Evolutionary conservation across 2,888 invertebrate species (phyloP), one percentile per base, ranked within the genome.

Genomic region (Scaptomyza polygonia): DNA sequence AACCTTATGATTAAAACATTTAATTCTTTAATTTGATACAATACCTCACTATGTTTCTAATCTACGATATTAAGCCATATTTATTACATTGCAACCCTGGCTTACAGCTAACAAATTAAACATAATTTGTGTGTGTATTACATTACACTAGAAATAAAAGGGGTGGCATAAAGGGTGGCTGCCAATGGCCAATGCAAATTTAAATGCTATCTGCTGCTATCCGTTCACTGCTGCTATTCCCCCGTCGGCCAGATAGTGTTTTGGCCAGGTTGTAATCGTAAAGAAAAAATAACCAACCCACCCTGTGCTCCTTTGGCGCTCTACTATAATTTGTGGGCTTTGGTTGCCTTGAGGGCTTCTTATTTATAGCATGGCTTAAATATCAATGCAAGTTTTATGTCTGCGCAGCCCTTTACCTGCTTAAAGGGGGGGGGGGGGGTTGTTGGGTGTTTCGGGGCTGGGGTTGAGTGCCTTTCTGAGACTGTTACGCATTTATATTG

Each of bases 331-430:
- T 81, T 81, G 87, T 81, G 77, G 81, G 79, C 72, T 87, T 78
- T 72, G 77, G 57, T 72, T 85, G 81, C 86, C 87, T 79, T 53
- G 81, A 82, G 81, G 81, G 86, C 81, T 87, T 81, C 87, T 81
- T 81, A 81, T 81, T 81, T 81, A 81, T 86, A 64, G 82, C 88
- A 43, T 39, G 77, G 78, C 87, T 88, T 86, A 79, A 85, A 88
- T 85, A 88, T 87, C 84, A 85, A 85, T 88, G 84, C 85, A 86
- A 86, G 87, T 82, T 70, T 78, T 78, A 69, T 85, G 70, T 66
- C 59, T 55, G 30, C 54, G 42, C 61, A 76, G 74, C 86, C 78
- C 71, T 74, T 74, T 74, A 62, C 73, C 67, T 62, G 45, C 44
- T 34, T 11, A 44, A 25, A 34, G 34, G 18, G 34, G 49, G 27